phyloP scores from a whole-genome alignment of 1,140 invertebrate genomes.

The Temnothorax curvispinosus region DNA sequence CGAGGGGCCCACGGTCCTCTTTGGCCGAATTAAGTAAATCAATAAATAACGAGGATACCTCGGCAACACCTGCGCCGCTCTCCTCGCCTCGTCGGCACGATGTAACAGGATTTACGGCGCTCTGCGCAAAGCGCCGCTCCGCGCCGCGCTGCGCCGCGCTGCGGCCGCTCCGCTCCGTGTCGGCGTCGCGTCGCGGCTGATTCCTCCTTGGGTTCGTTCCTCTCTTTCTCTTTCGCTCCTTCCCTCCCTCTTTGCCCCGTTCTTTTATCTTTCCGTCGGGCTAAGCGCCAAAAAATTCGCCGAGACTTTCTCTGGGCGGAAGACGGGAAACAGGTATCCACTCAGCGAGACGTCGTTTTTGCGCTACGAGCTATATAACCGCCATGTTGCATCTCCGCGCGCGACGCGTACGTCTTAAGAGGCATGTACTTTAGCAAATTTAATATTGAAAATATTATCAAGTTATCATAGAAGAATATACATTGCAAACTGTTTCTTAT shows the following conservation, averaged over 20 bases:
- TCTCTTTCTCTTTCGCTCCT: not conserved
- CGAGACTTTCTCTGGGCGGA: conserved; percentile 50
- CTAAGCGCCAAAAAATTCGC: conserved; percentile 58
- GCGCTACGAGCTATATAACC: conserved; percentile 33
- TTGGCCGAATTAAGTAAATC: conserved; percentile 85
- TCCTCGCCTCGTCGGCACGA: conserved; percentile 71
- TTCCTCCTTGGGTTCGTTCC: conserved; percentile 40
- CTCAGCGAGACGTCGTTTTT: conserved; percentile 45
- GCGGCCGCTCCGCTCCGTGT: conserved; percentile 57
- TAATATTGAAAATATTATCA: not conserved
- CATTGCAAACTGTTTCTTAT: not conserved
- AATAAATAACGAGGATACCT: conserved; percentile 85
- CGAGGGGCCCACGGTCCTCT: conserved; percentile 78
- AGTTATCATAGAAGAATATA: not conserved
- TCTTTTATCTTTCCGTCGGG: conserved; percentile 29
- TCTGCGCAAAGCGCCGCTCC: conserved; percentile 64
- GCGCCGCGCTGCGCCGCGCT: conserved; percentile 27
- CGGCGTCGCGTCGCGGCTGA: conserved; percentile 53
- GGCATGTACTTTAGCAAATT: conserved; percentile 25
- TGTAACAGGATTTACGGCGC: conserved; percentile 73
- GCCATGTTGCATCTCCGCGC: not conserved
- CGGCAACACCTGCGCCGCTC: conserved; percentile 82
- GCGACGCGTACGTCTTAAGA: not conserved
- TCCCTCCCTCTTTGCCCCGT: not conserved
- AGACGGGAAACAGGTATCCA: conserved; percentile 59